Conservation (phyloP, 2,113 vertebrate species). For the Mirounga angustirostris region DNA sequence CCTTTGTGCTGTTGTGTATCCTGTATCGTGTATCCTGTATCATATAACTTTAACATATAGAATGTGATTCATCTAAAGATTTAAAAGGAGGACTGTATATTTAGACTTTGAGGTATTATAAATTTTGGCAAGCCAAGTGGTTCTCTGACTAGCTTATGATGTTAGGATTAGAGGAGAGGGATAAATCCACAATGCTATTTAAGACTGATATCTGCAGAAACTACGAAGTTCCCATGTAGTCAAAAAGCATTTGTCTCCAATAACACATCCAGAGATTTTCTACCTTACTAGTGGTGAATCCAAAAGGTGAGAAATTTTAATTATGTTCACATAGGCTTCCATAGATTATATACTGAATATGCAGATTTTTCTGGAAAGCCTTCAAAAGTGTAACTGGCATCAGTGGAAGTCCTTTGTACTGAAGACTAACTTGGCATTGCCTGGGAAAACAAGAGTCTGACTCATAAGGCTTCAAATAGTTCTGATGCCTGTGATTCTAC, state of each 20-base stretch:
- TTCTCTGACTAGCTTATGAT: background rate
- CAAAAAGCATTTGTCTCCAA: background rate
- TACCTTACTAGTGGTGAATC: background rate
- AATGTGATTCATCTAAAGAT: background rate
- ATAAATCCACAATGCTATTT: background rate
- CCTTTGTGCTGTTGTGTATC: background rate
- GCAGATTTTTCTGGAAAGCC: background rate
- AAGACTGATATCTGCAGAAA: background rate
- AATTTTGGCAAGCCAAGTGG: background rate
- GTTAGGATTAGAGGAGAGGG: background rate
- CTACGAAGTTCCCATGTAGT: background rate
- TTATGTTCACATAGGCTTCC: background rate
- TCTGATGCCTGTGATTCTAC: background rate
- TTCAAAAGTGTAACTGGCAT: slow-evolving; percentile 6
- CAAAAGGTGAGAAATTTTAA: slow-evolving; percentile 40
- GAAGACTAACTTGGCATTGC: background rate
- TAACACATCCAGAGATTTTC: background rate
- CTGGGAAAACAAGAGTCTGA: background rate
- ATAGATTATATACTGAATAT: background rate
- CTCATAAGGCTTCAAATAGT: background rate
- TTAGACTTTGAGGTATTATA: background rate
- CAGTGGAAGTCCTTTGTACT: background rate
- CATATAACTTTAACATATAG: background rate
- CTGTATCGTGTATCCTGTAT: background rate
- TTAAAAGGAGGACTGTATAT: background rate